Conservation (phyloP, 1,140 invertebrate species). For the Lanistes nyassanus region DNA sequence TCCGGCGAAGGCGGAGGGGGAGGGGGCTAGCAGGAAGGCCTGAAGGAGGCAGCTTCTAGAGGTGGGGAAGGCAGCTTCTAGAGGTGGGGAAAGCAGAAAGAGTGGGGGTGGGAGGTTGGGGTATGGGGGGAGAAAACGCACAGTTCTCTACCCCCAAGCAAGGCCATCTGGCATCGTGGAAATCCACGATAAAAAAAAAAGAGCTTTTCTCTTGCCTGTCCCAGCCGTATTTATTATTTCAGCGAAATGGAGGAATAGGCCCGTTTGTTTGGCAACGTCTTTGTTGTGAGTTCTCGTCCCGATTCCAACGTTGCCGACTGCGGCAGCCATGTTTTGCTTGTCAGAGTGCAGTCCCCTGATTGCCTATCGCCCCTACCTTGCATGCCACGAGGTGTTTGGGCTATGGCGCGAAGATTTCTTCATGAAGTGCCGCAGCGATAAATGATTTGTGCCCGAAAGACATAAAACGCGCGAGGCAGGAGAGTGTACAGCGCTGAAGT, state of each 20-base stretch:
- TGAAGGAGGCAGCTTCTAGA: no score
- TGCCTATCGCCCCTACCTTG: slow-evolving; percentile 25
- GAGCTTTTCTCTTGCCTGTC: not conserved
- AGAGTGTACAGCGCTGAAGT: not conserved
- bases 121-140: not conserved
- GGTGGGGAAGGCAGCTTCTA: no score
- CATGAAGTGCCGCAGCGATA: slow-evolving; percentile 21
- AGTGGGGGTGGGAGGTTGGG: no score
- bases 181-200: not conserved
- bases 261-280: slow-evolving; percentile 28
- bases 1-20: not conserved
- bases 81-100: no score
- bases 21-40: no score
- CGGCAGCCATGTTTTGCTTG: slow-evolving; percentile 22
- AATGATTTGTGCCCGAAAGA: slow-evolving; percentile 22
- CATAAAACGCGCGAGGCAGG: slow-evolving; percentile 8
- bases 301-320: not conserved
- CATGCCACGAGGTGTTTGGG: slow-evolving; percentile 20
- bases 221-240: slow-evolving; percentile 27
- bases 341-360: slow-evolving; percentile 29
- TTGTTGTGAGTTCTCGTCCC: slow-evolving; percentile 27
- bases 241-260: slow-evolving; percentile 30
- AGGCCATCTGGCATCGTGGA: slow-evolving; percentile 18
- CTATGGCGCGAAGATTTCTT: slow-evolving; percentile 17
- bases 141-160: not conserved